Evolutionary conservation across 2,888 invertebrate species (phyloP), one percentile per base, ranked within the genome.

Genomic region (Autographa pulchrina): DNA sequence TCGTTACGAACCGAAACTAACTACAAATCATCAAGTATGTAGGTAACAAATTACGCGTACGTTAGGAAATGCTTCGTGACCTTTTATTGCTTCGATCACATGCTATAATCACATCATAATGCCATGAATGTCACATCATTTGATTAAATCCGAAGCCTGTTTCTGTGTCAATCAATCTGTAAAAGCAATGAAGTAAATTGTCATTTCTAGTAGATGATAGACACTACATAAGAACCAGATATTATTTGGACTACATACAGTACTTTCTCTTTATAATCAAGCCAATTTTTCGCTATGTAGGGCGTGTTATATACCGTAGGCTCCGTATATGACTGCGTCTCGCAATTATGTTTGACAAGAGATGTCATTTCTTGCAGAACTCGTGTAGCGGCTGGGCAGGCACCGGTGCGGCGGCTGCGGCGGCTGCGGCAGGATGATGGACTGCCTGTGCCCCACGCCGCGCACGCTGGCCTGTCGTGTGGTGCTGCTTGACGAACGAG

Each of bases 401-500:
- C 69, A 67, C 77, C 78, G 70, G 77, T 78, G 77, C 82, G 88
- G 80, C 87, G 88, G 80, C 65, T 72, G 89, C 75, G 88, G 89
- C 78, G 89, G 89, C 75, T 88, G 89, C 78, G 89, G 88, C 88
- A 92, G 88, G 69, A 96, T 95, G 94, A 94, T 96, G 94, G 96
- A 96, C 86, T 96, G 96, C 87, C 88, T 96, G 86, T 96, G 96
- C 90, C 96, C 96, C 84, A 96, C 96, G 91, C 96, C 97, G 86
- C 96, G 96, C 90, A 96, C 96, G 79, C 93, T 96, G 88, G 97
- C 97, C 88, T 98, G 98, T 95, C 98, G 98, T 93, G 98, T 99
- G 86, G 97, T 99, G 88, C 97, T 99, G 83, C 97, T 99, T 86
- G 99, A 99, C 92, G 98, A 98, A 90, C 97, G 98, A 88, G 98